Conservation (phyloP, 1,140 invertebrate species). For the Luehdorfia chinensis region DNA sequence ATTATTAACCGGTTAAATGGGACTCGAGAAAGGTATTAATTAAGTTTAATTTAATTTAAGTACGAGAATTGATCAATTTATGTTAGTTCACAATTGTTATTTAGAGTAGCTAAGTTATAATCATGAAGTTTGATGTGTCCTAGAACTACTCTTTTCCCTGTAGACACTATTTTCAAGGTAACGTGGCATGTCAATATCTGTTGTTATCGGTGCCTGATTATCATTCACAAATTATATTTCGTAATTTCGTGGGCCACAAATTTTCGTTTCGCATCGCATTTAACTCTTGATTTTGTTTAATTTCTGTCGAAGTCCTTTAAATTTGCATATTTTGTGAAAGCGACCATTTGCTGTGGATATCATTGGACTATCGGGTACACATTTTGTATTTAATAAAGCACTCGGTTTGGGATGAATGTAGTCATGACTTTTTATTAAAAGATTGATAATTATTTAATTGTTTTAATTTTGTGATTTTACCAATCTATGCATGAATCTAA, state of each 20-base stretch:
- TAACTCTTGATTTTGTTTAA: background rate
- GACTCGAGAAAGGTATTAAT: conserved; percentile 16
- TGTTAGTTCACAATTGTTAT: conserved; percentile 7
- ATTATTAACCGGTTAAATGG: background rate
- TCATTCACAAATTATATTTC: conserved; percentile 1
- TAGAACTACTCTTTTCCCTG: no score
- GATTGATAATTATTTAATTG: conserved; percentile 34
- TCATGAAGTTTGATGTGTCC: conserved; percentile 8
- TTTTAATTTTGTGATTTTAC: no score
- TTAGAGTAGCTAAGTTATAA: conserved; percentile 10
- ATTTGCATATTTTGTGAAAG: no score
- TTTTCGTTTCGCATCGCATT: background rate
- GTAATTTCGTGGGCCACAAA: background rate
- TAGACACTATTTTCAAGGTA: no score
- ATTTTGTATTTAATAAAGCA: conserved; percentile 53
- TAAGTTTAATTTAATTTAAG: conserved; percentile 15
- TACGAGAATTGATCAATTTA: conserved; percentile 15
- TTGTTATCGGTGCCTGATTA: background rate
- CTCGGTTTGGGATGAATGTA: conserved; percentile 72
- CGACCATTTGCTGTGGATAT: no score
- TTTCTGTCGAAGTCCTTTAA: no score
- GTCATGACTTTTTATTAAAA: conserved; percentile 60
- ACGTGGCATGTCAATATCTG: no score
- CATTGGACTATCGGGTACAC: conserved; percentile 21
- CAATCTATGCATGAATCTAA: no score